Percentiles rank a stretch among this genome's conserved stretches.
phyloP scores from a whole-genome alignment of 1,140 invertebrate genomes.

The Hycleus cichorii region DNA sequence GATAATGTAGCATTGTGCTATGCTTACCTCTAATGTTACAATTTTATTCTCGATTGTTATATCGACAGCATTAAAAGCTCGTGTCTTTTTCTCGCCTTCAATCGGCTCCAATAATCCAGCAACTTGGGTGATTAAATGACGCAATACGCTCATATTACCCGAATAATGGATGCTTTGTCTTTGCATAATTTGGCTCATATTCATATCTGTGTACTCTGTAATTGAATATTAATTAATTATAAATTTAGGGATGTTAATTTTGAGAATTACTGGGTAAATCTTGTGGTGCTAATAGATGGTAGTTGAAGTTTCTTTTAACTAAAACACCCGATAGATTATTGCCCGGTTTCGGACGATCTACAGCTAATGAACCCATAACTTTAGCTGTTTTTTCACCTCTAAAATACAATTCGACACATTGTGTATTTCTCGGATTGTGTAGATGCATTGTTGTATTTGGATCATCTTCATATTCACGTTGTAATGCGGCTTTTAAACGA shows the following conservation, averaged over 20 bases:
- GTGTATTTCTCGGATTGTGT: conserved; percentile 94
- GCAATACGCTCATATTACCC: conserved; percentile 69
- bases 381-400: conserved; percentile 97
- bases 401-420: conserved; percentile 88
- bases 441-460: conserved; percentile 81
- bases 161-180: conserved; percentile 82
- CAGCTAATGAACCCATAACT: conserved; percentile 87
- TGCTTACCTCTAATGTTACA: conserved; percentile 68
- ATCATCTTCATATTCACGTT: conserved; percentile 91
- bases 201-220: conserved; percentile 92
- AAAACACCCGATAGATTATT: conserved; percentile 84
- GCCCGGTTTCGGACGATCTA: conserved; percentile 71
- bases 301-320: conserved; percentile 97
- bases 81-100: conserved; percentile 61
- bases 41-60: conserved; percentile 78
- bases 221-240: conserved; percentile 9
- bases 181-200: conserved; percentile 86
- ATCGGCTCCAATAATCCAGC: conserved; percentile 71
- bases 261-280: conserved; percentile 74
- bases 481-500: conserved; percentile 85
- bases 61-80: conserved; percentile 73
- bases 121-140: conserved; percentile 63
- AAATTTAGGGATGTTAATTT: too few species aligned
- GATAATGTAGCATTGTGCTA: too few species aligned
- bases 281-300: conserved; percentile 84